Evolutionary conservation across 2,888 invertebrate genomes (phyloP).

Genomic region (Bombylius major): DNA sequence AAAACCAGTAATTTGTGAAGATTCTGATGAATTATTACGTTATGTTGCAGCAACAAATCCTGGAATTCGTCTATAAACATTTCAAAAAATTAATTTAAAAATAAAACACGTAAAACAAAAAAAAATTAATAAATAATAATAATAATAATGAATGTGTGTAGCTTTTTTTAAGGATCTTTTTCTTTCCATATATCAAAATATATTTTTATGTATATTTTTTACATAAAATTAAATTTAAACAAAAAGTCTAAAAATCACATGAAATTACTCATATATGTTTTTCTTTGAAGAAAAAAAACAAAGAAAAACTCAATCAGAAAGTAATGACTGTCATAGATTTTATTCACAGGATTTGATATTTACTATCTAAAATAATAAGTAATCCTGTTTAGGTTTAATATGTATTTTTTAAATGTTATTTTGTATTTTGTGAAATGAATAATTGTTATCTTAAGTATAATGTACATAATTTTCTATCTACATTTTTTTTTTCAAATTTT

Average conservation of each 20-base stretch:
- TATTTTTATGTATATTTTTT: slow-evolving; percentile 8
- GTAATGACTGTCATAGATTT: slow-evolving; percentile 1
- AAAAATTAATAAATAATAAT: too few relatives aligned
- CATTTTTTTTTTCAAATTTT: too few relatives aligned
- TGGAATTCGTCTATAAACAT: slow-evolving; percentile 60
- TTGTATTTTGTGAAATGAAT: too few relatives aligned
- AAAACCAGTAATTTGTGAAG: slow-evolving; percentile 84
- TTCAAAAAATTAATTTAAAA: neutral
- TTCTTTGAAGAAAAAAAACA: neutral
- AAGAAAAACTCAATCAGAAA: neutral
- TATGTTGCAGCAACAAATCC: slow-evolving; percentile 77
- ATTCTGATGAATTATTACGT: slow-evolving; percentile 74
- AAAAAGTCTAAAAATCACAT: too few relatives aligned
- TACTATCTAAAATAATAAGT: neutral
- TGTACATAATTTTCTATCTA: too few relatives aligned
- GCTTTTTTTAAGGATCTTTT: neutral
- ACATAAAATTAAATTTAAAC: neutral
- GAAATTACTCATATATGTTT: neutral
- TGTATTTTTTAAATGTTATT: too few relatives aligned
- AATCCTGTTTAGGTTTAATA: too few relatives aligned
- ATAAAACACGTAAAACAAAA: too few relatives aligned
- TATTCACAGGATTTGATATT: neutral
- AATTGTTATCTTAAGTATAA: too few relatives aligned
- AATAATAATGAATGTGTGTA: neutral
- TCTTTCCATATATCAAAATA: too few relatives aligned